Percentiles rank a stretch among this genome's conserved stretches.
phyloP scores from a whole-genome alignment of 2,888 invertebrate genomes.

The Sthenelais limicola region DNA sequence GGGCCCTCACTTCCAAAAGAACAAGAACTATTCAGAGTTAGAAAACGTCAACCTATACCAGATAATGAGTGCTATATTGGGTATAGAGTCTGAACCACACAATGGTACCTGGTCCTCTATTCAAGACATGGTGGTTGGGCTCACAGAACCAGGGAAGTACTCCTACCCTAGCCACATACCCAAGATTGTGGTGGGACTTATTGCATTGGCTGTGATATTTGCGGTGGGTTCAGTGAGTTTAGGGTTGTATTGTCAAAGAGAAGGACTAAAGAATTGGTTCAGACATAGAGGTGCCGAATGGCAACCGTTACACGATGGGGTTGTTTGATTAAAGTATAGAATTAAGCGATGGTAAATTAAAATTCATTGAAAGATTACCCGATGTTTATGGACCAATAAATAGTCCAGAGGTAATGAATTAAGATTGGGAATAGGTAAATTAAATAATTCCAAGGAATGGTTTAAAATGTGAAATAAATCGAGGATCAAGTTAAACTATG shows the following conservation, averaged over 20 bases:
- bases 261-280: neutral
- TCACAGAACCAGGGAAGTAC: neutral
- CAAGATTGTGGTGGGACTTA: neutral
- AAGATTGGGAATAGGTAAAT: too few species aligned
- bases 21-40: neutral
- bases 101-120: constrained; percentile 9
- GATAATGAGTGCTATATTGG: constrained; percentile 19
- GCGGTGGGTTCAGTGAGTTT: neutral
- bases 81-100: constrained; percentile 7
- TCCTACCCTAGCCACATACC: neutral
- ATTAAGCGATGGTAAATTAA: too few species aligned
- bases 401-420: too few species aligned
- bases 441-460: too few species aligned
- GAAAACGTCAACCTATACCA: constrained; percentile 11
- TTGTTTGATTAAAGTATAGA: too few species aligned
- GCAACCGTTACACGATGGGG: constrained; percentile 20
- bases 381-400: too few species aligned
- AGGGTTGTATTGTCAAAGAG: constrained; percentile 12
- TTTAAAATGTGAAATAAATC: too few species aligned
- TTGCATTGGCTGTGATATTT: constrained; percentile 10
- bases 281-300: neutral
- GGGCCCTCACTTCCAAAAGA: constrained; percentile 54
- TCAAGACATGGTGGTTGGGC: neutral
- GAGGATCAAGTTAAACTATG: too few species aligned
- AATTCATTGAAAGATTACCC: too few species aligned